Percentiles rank a stretch among this genome's conserved stretches.
Evolutionary conservation across 2,797 vertebrate genomes (phyloP).

Genomic region (Eulemur coronatus): DNA sequence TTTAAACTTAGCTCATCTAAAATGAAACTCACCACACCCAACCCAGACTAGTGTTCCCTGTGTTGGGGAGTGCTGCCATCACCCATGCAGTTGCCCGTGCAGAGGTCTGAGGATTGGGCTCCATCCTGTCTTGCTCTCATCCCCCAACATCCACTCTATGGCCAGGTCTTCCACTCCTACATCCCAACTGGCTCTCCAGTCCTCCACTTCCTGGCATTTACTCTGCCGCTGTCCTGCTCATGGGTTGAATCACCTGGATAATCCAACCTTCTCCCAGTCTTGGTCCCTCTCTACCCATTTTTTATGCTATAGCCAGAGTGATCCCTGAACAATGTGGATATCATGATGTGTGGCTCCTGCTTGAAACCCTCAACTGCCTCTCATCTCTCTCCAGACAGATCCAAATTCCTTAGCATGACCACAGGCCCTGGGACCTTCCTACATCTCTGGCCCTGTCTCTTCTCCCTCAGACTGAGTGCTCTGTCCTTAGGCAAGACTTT

Average conservation of each 20-base stretch:
- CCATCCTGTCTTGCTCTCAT: background rate
- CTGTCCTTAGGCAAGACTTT: background rate
- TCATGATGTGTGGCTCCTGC: background rate
- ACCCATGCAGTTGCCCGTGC: background rate
- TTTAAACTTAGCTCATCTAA: background rate
- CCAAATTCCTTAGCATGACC: background rate
- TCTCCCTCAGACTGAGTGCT: background rate
- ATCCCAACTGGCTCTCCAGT: background rate
- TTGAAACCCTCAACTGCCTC: background rate
- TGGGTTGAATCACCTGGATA: background rate
- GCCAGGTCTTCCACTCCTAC: background rate
- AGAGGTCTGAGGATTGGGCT: background rate
- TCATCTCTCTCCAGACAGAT: background rate
- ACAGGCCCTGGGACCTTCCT: background rate
- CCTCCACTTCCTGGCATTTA: background rate
- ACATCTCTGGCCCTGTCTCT: background rate
- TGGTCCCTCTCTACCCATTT: background rate
- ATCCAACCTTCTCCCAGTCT: background rate
- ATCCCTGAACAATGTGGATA: background rate
- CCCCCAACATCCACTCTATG: background rate
- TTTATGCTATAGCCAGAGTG: background rate
- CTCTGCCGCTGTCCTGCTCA: background rate
- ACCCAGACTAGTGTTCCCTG: background rate
- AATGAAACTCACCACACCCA: background rate
- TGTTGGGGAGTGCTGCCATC: background rate